Evolutionary conservation across 2,888 invertebrate genomes (phyloP).

Genomic region (Oscheius sp.): DNA sequence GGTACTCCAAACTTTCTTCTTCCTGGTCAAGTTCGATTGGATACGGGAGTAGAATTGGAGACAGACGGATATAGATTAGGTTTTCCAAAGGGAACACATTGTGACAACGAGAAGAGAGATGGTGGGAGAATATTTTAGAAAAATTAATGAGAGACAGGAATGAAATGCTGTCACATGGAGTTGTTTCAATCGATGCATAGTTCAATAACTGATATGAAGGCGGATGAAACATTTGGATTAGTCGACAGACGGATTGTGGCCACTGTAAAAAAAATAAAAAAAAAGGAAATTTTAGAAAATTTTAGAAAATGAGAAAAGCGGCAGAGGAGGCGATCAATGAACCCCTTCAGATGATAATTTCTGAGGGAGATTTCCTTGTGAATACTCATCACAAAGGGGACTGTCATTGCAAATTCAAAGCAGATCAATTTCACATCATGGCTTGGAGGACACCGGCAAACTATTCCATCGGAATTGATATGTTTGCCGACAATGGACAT

Average conservation of each 20-base stretch:
- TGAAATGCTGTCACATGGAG: conserved; percentile 15
- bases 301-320: background rate
- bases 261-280: background rate
- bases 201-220: background rate
- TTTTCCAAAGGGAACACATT: conserved; percentile 7
- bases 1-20: background rate
- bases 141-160: too few species aligned
- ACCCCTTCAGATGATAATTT: background rate
- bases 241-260: background rate
- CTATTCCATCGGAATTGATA: conserved; percentile 6
- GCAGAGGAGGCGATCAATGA: conserved; percentile 4
- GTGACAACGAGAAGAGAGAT: background rate
- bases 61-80: conserved; percentile 6
- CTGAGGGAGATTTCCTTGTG: conserved; percentile 6
- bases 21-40: background rate
- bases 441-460: conserved; percentile 16
- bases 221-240: background rate
- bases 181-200: conserved; percentile 4
- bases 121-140: background rate
- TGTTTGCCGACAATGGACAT: conserved; percentile 11
- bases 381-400: background rate
- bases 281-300: background rate
- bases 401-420: conserved; percentile 10
- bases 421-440: conserved; percentile 16
- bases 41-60: conserved; percentile 4